These are phyloP conservation scores for Drosophila murphyi DNA, from an alignment of 1,140 invertebrate species.

Conservation along the genomic window DNA sequence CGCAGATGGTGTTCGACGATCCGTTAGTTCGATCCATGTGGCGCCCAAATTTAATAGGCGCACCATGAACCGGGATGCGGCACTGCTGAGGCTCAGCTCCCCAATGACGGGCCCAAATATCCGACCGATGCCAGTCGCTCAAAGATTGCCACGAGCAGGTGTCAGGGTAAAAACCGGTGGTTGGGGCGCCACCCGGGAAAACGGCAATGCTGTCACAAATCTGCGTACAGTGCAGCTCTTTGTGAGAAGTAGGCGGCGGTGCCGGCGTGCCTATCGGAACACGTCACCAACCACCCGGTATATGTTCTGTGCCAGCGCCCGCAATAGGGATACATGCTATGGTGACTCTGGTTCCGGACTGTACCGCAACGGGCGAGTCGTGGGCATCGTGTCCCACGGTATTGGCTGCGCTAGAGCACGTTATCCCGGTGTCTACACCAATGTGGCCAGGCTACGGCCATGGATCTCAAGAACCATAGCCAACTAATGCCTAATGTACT, in stretches of 20 bases:
- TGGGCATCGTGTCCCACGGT: constrained; percentile 62
- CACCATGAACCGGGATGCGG: constrained; percentile 54
- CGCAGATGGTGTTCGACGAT: constrained; percentile 26
- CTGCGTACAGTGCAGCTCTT: constrained; percentile 8
- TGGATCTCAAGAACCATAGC: constrained; percentile 43
- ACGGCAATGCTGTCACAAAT: constrained; percentile 19
- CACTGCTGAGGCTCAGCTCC: constrained; percentile 44
- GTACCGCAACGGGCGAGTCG: constrained; percentile 8
- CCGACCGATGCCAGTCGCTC: constrained; percentile 42
- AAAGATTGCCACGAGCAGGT: constrained; percentile 30
- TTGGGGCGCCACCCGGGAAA: constrained; percentile 53
- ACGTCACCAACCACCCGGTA: constrained; percentile 31
- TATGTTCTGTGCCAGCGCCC: constrained; percentile 57
- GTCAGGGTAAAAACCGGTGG: constrained; percentile 37
- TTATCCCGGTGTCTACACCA: constrained; percentile 58
- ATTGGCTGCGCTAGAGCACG: constrained; percentile 49
- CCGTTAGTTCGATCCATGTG: constrained; percentile 8
- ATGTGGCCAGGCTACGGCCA: background rate
- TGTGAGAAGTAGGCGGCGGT: background rate
- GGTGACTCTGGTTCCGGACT: constrained; percentile 60
- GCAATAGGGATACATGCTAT: constrained; percentile 50
- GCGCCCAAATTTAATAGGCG: constrained; percentile 30
- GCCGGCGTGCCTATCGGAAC: constrained; percentile 2
- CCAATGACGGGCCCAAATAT: constrained; percentile 57
- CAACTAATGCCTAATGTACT: constrained; percentile 40